A percentile compares a stretch with the other conserved stretches of the same genome.
These are phyloP conservation scores for Andrena minutula DNA, from an alignment of 2,888 invertebrate genomes.

Conservation along the genomic window DNA sequence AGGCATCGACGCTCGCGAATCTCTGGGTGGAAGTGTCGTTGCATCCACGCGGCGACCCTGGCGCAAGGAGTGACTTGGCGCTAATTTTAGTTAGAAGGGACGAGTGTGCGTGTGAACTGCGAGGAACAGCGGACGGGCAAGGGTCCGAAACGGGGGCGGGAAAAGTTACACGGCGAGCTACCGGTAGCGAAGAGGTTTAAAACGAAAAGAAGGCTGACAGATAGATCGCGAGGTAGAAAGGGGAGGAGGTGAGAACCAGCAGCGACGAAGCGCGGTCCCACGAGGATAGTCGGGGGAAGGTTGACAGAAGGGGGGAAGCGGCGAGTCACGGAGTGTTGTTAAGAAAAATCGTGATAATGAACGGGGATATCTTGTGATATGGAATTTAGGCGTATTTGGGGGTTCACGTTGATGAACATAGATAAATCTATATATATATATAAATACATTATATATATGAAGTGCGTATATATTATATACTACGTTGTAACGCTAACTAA, in stretches of 20 bases:
- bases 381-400: constrained; percentile 74
- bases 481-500: constrained; percentile 58
- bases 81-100: constrained; percentile 64
- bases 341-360: constrained; percentile 77
- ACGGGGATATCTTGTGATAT: constrained; percentile 80
- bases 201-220: neutral
- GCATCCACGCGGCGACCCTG: constrained; percentile 48
- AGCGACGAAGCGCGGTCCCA: constrained; percentile 15
- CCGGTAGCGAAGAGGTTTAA: too few species aligned
- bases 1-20: constrained; percentile 35
- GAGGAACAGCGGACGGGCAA: too few species aligned
- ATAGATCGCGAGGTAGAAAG: neutral
- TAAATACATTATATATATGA: constrained; percentile 47
- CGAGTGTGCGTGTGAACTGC: constrained; percentile 9
- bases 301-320: neutral
- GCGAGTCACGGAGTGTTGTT: constrained; percentile 27
- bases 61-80: constrained; percentile 53
- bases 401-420: constrained; percentile 69
- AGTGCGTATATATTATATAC: constrained; percentile 55
- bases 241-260: constrained; percentile 20
- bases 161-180: too few species aligned
- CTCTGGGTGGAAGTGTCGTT: constrained; percentile 10
- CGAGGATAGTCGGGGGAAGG: constrained; percentile 11
- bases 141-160: too few species aligned
- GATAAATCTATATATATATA: constrained; percentile 63